A percentile compares a stretch with the other conserved stretches of the same genome.
These are phyloP conservation scores for Machaerirhynchus nigripectus DNA, from an alignment of 2,113 vertebrate species.

Conservation along the genomic window DNA sequence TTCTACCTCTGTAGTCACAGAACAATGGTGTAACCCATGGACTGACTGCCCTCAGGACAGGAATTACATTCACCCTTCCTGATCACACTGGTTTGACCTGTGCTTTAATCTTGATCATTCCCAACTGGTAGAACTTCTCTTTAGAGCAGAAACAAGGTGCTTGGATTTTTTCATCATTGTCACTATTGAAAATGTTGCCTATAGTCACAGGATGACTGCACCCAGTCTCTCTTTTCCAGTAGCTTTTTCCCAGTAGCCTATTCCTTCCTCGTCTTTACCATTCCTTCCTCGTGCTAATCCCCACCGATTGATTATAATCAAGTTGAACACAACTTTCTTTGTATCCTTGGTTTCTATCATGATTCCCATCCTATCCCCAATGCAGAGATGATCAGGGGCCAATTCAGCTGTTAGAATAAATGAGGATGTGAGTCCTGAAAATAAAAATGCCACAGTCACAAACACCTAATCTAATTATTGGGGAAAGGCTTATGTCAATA, in stretches of 20 bases:
- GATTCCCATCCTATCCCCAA: background rate
- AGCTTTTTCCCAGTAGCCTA: too few relatives aligned
- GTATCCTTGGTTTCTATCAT: background rate
- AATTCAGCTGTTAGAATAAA: background rate
- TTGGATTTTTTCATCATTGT: background rate
- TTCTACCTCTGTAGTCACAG: background rate
- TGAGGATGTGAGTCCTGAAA: background rate
- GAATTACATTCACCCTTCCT: background rate
- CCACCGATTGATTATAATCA: background rate
- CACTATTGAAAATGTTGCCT: background rate
- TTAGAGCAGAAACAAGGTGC: background rate
- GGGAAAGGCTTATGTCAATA: background rate
- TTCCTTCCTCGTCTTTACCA: background rate
- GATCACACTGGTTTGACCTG: background rate
- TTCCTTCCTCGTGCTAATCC: background rate
- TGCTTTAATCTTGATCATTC: background rate
- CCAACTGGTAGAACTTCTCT: background rate
- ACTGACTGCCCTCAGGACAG: background rate
- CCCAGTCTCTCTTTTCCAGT: background rate
- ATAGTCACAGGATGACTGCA: background rate
- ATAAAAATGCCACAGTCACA: background rate
- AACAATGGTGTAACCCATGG: background rate
- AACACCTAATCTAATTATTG: background rate
- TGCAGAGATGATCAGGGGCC: background rate
- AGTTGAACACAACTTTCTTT: background rate